Percentiles rank a stretch among this genome's conserved stretches.
Conservation (phyloP, 2,888 invertebrate species). For the Drosophila koepferae region DNA sequence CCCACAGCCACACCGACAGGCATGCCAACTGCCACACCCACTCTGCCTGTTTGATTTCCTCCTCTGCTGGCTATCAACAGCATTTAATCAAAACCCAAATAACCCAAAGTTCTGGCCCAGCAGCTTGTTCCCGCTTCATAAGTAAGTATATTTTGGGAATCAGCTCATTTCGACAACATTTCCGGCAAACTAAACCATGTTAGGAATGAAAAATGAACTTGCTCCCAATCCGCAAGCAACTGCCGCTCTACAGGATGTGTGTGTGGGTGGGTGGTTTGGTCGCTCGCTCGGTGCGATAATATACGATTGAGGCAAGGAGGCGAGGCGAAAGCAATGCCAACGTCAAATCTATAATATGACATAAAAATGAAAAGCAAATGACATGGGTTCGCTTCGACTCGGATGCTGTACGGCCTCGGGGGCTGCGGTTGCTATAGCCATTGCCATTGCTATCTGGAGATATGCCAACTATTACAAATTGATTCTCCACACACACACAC, state of each 20-base stretch:
- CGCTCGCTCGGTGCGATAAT: constrained; percentile 26
- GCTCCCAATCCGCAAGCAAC: constrained; percentile 9
- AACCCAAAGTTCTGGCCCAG: constrained; percentile 38
- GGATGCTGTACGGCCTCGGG: constrained; percentile 38
- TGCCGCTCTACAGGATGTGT: constrained; percentile 18
- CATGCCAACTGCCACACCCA: too few relatives aligned
- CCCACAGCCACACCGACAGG: background rate
- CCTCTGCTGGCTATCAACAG: constrained; percentile 52
- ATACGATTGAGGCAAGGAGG: constrained; percentile 5
- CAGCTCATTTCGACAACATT: constrained; percentile 81
- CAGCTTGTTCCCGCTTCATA: constrained; percentile 22
- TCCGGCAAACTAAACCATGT: constrained; percentile 79
- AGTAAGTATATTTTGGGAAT: constrained; percentile 62
- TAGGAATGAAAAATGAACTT: constrained; percentile 80
- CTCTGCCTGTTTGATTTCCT: background rate
- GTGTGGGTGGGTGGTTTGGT: constrained; percentile 7
- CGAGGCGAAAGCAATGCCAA: constrained; percentile 30
- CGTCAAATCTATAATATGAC: constrained; percentile 78
- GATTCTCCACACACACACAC: constrained; percentile 53
- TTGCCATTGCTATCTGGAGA: constrained; percentile 60
- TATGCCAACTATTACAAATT: constrained; percentile 81
- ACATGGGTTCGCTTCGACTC: constrained; percentile 66
- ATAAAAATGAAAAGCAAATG: constrained; percentile 80
- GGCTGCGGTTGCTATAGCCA: constrained; percentile 58
- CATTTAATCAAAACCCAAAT: constrained; percentile 71